Evolutionary conservation across 2,888 invertebrate species (phyloP).

Genomic region (Diadromus collaris): DNA sequence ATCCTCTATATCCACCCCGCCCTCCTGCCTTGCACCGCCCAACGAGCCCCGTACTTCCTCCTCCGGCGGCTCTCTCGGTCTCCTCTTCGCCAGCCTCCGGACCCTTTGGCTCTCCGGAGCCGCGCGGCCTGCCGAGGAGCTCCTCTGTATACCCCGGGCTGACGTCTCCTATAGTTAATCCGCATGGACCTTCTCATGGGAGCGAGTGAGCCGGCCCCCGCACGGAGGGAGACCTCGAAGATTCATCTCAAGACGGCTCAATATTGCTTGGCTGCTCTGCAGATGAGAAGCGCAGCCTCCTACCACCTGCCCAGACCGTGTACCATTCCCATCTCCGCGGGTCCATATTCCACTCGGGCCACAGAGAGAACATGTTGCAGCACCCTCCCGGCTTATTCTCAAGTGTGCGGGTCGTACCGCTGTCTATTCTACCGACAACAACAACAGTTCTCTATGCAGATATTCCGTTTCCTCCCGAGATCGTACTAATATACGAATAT

Average conservation of each 20-base stretch:
- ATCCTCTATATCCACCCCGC: slow-evolving; percentile 70
- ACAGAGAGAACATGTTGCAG: slow-evolving; percentile 37
- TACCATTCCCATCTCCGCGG: slow-evolving; percentile 48
- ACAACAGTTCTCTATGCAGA: slow-evolving; percentile 41
- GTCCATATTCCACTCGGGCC: slow-evolving; percentile 37
- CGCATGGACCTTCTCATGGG: slow-evolving; percentile 66
- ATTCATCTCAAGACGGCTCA: slow-evolving; percentile 72
- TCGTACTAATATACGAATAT: slow-evolving; percentile 12
- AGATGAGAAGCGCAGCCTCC: slow-evolving; percentile 62
- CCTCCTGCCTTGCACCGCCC: too few species aligned
- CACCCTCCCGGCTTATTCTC: slow-evolving; percentile 62
- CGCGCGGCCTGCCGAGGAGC: slow-evolving; percentile 45
- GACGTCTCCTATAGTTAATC: slow-evolving; percentile 71
- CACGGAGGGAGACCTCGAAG: slow-evolving; percentile 69
- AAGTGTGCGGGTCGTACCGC: slow-evolving; percentile 43
- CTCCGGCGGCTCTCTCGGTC: slow-evolving; percentile 58
- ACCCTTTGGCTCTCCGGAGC: slow-evolving; percentile 54
- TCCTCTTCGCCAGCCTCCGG: slow-evolving; percentile 51
- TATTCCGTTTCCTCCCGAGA: slow-evolving; percentile 40
- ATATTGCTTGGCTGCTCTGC: slow-evolving; percentile 68
- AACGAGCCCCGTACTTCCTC: slow-evolving; percentile 48
- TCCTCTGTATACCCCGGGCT: slow-evolving; percentile 66
- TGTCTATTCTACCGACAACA: slow-evolving; percentile 26
- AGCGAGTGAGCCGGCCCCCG: slow-evolving; percentile 28
- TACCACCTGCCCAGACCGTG: neutral